These are phyloP conservation scores for Enteromius mattozi DNA, from an alignment of 2,797 vertebrate species.

Conservation along the genomic window DNA sequence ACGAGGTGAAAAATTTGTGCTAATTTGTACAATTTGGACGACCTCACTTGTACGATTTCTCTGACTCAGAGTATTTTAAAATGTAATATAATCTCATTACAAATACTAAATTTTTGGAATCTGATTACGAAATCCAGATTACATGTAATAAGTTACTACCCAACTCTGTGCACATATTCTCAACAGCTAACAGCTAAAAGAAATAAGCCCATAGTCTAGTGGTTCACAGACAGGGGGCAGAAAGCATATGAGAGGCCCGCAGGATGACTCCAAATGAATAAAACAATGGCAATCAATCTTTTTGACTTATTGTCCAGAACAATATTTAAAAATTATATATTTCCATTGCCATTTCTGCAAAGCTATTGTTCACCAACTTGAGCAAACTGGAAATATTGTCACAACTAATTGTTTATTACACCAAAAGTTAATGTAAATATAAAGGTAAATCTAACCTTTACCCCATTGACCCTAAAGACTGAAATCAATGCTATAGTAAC, in stretches of 20 bases:
- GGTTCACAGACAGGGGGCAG: background rate
- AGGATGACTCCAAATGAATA: background rate
- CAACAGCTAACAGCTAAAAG: background rate
- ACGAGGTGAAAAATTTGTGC: no score
- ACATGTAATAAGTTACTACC: no score
- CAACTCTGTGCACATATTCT: background rate
- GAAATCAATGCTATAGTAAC: background rate
- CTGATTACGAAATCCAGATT: no score
- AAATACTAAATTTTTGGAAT: no score
- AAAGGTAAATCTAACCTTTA: background rate
- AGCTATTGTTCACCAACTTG: background rate
- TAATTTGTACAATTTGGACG: no score
- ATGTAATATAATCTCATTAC: no score
- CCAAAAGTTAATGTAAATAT: background rate
- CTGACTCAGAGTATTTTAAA: no score
- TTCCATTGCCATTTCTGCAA: background rate
- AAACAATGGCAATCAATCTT: background rate
- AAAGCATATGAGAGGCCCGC: background rate
- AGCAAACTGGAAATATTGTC: background rate
- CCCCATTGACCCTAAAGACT: background rate
- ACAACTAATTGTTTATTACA: background rate
- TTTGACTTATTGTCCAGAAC: background rate
- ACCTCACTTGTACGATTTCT: no score
- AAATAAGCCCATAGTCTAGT: background rate
- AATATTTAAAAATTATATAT: background rate